These are phyloP conservation scores for Philaethria dido DNA, from an alignment of 2,888 invertebrate genomes.

Conservation along the genomic window DNA sequence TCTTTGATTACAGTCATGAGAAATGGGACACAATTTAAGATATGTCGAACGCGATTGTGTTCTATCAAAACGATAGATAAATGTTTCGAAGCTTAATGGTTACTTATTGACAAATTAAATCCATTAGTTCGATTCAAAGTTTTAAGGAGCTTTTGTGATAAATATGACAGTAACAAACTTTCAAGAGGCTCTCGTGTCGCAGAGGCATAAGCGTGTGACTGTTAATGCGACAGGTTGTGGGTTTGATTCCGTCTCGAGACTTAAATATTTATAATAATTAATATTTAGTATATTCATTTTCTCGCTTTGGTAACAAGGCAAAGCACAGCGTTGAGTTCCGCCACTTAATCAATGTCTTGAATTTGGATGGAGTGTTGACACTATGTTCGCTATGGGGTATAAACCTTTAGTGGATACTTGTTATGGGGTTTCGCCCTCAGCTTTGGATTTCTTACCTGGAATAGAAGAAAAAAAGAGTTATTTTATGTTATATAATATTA, in stretches of 20 bases:
- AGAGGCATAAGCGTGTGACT: too few species aligned
- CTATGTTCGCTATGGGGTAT: too few species aligned
- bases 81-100: slow-evolving; percentile 34
- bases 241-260: too few species aligned
- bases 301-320: too few species aligned
- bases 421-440: neutral
- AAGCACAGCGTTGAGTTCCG: too few species aligned
- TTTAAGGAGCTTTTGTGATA: slow-evolving; percentile 29
- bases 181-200: neutral
- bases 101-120: slow-evolving; percentile 74
- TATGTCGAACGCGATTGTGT: slow-evolving; percentile 1
- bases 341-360: too few species aligned
- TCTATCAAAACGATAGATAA: slow-evolving; percentile 3
- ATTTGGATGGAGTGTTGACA: too few species aligned
- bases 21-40: neutral
- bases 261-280: too few species aligned
- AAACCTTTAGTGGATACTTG: neutral
- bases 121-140: slow-evolving; percentile 57
- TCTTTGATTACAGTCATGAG: neutral
- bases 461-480: neutral
- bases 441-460: slow-evolving; percentile 21
- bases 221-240: too few species aligned
- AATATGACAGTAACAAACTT: slow-evolving; percentile 23
- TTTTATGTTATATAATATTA: too few species aligned
- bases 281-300: too few species aligned